Percentiles rank a stretch among this genome's conserved stretches.
Conservation (phyloP, 23 tunicate species). For the Ciona savignyi region DNA sequence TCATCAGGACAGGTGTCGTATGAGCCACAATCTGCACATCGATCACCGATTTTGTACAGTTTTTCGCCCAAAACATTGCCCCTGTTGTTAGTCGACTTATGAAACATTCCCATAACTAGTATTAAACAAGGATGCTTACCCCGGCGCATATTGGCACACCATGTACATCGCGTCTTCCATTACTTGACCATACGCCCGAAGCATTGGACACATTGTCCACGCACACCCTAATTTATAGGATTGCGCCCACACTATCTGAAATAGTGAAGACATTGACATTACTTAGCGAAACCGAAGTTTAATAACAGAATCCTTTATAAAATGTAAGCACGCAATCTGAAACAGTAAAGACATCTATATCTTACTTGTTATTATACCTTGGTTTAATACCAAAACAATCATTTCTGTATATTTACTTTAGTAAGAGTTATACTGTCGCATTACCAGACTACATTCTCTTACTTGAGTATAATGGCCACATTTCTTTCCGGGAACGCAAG, state of each 20-base stretch:
- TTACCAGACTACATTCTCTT: too few relatives aligned
- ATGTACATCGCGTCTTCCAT: conserved; percentile 51
- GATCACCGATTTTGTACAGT: conserved; percentile 54
- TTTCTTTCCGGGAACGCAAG: conserved; percentile 63
- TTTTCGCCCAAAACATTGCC: conserved; percentile 49
- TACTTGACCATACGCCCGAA: conserved; percentile 18
- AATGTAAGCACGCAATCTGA: too few relatives aligned
- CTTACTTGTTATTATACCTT: too few relatives aligned
- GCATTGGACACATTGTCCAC: conserved; percentile 46
- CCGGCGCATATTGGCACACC: conserved; percentile 95
- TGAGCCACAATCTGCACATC: conserved; percentile 61
- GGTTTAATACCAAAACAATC: too few relatives aligned
- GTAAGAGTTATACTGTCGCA: too few relatives aligned
- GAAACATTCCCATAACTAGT: not conserved
- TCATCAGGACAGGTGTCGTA: conserved; percentile 73
- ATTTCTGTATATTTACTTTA: too few relatives aligned
- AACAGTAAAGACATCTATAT: too few relatives aligned
- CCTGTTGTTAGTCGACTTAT: conserved; percentile 14
- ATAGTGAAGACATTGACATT: not conserved
- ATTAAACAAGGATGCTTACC: conserved; percentile 24
- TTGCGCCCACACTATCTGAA: conserved; percentile 79
- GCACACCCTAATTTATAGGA: conserved; percentile 87
- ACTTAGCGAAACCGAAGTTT: too few relatives aligned
- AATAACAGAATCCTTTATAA: too few relatives aligned
- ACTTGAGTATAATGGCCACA: conserved; percentile 98